A percentile compares a stretch with the other conserved stretches of the same genome.
Evolutionary conservation across 2,888 invertebrate genomes (phyloP).

Genomic region (Abrostola triplasia): DNA sequence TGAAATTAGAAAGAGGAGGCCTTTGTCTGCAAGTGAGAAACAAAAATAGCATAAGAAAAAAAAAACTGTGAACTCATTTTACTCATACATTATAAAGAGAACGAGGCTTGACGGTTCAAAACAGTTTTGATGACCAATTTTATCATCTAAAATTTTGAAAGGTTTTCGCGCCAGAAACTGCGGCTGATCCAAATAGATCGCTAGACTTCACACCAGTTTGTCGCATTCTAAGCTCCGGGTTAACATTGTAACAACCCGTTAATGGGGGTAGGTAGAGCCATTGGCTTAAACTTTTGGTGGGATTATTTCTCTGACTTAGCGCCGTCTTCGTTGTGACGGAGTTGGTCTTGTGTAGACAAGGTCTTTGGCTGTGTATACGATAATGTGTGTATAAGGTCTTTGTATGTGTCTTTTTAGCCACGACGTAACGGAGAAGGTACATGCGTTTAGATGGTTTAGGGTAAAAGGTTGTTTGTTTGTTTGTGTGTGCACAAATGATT

Average conservation of each 20-base stretch:
- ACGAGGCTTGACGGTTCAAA: no score
- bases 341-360: not conserved
- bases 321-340: constrained; percentile 5
- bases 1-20: no score
- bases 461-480: no score
- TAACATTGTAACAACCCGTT: constrained; percentile 31
- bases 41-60: no score
- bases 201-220: not conserved
- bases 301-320: constrained; percentile 29
- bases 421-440: no score
- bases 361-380: not conserved
- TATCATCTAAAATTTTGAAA: no score
- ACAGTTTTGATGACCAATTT: no score
- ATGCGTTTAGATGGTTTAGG: no score
- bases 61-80: no score
- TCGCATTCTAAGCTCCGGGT: not conserved
- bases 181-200: not conserved
- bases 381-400: not conserved
- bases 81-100: not conserved
- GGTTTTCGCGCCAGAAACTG: no score
- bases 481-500: no score
- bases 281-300: constrained; percentile 37
- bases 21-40: no score
- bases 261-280: constrained; percentile 31
- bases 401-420: not conserved